Base-by-base conservation (phyloP, 2,113 vertebrate species). In the Brachyhypopomus gauderio region DNA sequence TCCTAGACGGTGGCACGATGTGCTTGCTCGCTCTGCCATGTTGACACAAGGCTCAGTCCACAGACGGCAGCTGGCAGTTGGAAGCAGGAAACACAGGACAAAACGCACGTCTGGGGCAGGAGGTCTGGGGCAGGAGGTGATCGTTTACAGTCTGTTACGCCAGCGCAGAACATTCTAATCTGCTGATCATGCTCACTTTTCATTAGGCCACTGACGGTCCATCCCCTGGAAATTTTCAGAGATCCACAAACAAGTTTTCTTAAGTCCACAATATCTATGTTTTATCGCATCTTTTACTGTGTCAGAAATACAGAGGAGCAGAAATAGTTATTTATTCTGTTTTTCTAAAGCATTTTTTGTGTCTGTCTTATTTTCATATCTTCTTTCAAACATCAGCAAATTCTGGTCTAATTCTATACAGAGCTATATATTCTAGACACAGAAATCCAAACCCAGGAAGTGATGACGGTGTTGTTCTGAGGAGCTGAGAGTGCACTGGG, bases 11-110 rank as follows among this genome's bases (percentile, higher is more conserved):
- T 25, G 20, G 9, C 20, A 5, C 41, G 25, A 20, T 72, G 69
- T 67, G 38, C 69, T 62, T 69, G 45, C 67, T 80, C 70, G 60
- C 36, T 30, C 67, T 63, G 58, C 72, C 25, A 55, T 63, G 27
- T 41, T 73, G 69, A 58, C 63, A 25, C 60, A 52, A 34, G 23
- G 56, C 45, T 72, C 70, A n/a, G 70, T 41, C 30, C 27, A 23
- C 48, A 63, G 58, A 79, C 72, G 30, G 66, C 36, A 41, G 52
- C 64, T 60, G 36, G 38, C 38, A 22, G 52, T 79, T n/a, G 72
- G 62, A 30, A 30, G 30, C 30, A 79, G 78, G 55, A 70, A 72
- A 62, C 48, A 59, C 23, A 34, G 23, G 67, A 23, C n/a, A 55
- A 36, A 41, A 64, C 3, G 55, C 30, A 9, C 62, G 22, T 36